These are phyloP conservation scores for Leucosticte australis DNA, from an alignment of 2,113 vertebrate species.

Conservation along the genomic window DNA sequence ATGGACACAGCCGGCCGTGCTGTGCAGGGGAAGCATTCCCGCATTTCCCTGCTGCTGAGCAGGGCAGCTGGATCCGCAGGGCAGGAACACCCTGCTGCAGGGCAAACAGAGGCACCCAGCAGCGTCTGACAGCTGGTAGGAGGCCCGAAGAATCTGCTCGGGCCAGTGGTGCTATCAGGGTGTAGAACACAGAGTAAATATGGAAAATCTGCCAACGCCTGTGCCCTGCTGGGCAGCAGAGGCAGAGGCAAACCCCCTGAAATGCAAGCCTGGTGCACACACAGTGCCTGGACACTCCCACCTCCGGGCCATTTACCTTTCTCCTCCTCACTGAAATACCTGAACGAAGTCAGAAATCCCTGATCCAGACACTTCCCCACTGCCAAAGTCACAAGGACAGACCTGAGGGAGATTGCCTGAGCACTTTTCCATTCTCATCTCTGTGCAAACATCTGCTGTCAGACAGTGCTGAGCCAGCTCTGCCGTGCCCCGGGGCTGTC, in stretches of 20 bases:
- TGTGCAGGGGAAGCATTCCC: neutral
- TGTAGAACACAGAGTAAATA: neutral
- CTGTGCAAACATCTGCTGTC: neutral
- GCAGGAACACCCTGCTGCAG: neutral
- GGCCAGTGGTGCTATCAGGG: neutral
- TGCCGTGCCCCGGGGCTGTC: neutral
- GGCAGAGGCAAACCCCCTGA: neutral
- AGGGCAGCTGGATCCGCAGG: accelerated
- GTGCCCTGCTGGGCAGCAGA: neutral
- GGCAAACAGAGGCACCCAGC: neutral
- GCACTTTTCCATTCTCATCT: neutral
- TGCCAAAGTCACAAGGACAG: neutral
- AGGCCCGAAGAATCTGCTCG: neutral
- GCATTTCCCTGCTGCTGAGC: neutral
- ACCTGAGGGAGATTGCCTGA: neutral
- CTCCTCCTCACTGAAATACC: neutral
- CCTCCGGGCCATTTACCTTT: neutral
- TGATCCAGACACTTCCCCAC: neutral
- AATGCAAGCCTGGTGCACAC: neutral
- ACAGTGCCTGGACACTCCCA: neutral
- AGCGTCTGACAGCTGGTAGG: neutral
- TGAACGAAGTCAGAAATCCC: neutral
- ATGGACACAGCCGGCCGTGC: accelerated
- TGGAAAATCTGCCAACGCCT: neutral
- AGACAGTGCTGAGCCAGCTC: neutral